These are phyloP conservation scores for Eciton burchellii DNA, from an alignment of 1,140 invertebrate species.

Conservation along the genomic window DNA sequence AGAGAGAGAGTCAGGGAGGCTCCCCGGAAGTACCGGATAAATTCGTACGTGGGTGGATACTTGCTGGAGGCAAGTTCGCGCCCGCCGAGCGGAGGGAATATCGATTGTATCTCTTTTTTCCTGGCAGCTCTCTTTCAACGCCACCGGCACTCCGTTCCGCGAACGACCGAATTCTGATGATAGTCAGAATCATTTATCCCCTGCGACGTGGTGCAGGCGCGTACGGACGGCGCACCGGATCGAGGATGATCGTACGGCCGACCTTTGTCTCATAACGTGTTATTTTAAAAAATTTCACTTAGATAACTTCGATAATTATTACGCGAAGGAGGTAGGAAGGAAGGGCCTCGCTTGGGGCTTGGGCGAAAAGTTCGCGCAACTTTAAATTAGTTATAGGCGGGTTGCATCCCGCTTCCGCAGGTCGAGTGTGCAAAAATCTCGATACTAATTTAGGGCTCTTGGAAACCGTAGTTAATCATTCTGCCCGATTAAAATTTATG, in stretches of 20 bases:
- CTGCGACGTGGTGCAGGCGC: constrained; percentile 35
- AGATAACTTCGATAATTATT: neutral
- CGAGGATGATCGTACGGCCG: too few relatives aligned
- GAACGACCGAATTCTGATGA: neutral
- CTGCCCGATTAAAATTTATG: constrained; percentile 5
- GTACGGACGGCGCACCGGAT: constrained; percentile 16
- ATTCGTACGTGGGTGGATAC: constrained; percentile 36
- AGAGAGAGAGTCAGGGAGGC: constrained; percentile 12
- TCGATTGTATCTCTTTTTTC: constrained; percentile 35
- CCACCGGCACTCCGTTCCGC: constrained; percentile 1
- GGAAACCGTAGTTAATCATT: constrained; percentile 22
- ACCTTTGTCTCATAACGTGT: neutral
- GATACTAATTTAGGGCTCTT: constrained; percentile 5
- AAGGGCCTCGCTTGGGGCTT: neutral
- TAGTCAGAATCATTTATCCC: constrained; percentile 47
- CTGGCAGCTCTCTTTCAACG: constrained; percentile 22
- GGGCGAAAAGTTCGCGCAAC: constrained; percentile 19
- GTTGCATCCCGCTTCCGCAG: neutral
- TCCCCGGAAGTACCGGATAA: constrained; percentile 22
- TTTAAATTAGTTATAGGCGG: constrained; percentile 35
- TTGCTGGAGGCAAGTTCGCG: constrained; percentile 1
- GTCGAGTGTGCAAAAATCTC: constrained; percentile 29
- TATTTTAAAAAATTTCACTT: neutral
- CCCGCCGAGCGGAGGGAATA: constrained; percentile 26
- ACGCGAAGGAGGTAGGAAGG: too few relatives aligned